A percentile compares a stretch with the other conserved stretches of the same genome.
phyloP scores from a whole-genome alignment of 2,888 invertebrate genomes.

The Mimachlamys varia region DNA sequence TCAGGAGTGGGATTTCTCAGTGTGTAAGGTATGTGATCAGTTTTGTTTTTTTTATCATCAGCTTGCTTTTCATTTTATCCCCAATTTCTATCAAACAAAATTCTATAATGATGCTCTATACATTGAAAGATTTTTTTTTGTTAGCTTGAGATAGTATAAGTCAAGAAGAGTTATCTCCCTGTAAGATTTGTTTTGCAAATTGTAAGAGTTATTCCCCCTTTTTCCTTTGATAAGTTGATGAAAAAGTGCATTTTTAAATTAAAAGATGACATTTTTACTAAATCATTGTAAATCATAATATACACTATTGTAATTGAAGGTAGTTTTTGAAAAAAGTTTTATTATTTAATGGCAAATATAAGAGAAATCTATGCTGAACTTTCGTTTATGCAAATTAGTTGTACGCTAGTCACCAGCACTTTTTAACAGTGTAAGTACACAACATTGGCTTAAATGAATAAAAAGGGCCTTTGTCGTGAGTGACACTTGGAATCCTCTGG shows the following conservation, averaged over 20 bases:
- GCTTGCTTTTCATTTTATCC: no score
- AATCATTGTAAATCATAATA: background rate
- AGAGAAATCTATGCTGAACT: background rate
- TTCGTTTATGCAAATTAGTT: background rate
- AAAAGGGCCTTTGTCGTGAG: conserved; percentile 24
- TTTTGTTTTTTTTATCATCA: no score
- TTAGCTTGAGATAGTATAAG: no score
- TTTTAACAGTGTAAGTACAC: background rate
- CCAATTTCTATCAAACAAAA: no score
- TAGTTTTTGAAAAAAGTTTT: background rate
- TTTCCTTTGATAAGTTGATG: background rate
- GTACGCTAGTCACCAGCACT: background rate
- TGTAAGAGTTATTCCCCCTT: background rate
- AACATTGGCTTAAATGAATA: background rate
- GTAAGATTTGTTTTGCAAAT: no score
- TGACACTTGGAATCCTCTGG: background rate
- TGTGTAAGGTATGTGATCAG: conserved; percentile 84
- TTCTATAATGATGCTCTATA: no score
- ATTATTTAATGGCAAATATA: background rate
- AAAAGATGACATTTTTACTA: background rate
- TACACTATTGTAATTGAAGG: background rate
- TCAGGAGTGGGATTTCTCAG: conserved; percentile 93
- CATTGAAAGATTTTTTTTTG: no score
- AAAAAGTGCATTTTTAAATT: background rate
- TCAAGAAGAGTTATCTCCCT: no score